Evolutionary conservation across 1,140 invertebrate species (phyloP).

Genomic region (Drosophila elegans): DNA sequence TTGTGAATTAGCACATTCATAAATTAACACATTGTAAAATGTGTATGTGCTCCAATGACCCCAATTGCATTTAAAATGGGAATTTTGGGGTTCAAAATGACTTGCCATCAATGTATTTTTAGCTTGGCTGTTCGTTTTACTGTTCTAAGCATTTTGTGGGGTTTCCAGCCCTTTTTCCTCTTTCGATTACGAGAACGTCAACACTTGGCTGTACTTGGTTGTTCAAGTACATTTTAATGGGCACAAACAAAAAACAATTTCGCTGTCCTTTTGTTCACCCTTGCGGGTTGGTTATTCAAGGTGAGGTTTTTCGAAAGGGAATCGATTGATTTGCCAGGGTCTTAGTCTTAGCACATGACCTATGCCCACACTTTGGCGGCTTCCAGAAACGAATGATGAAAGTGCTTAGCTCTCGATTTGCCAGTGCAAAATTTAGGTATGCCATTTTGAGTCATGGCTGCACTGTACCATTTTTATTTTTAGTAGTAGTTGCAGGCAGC

Average conservation of each 20-base stretch:
- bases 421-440: conserved; percentile 15
- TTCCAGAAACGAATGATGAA: conserved; percentile 50
- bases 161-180: conserved; percentile 5
- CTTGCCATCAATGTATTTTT: conserved; percentile 26
- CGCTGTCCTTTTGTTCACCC: conserved; percentile 55
- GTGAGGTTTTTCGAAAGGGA: conserved; percentile 49
- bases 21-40: conserved; percentile 45
- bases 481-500: conserved; percentile 46
- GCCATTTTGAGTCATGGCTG: conserved; percentile 29
- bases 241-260: conserved; percentile 60
- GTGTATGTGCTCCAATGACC: conserved; percentile 11
- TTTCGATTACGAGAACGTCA: conserved; percentile 19
- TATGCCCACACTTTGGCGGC: conserved; percentile 60
- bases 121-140: conserved; percentile 33
- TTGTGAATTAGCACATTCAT: conserved; percentile 50
- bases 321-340: conserved; percentile 64
- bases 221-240: conserved; percentile 65
- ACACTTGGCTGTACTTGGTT: conserved; percentile 15
- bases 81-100: conserved; percentile 3
- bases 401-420: conserved; percentile 17
- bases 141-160: conserved; percentile 32
- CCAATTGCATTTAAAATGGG: conserved; percentile 12
- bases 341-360: conserved; percentile 36
- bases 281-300: conserved; percentile 36
- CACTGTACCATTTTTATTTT: conserved; percentile 66